Base-by-base conservation (phyloP, 2,797 vertebrate genomes). In the Urocyon cinereoargenteus region DNA sequence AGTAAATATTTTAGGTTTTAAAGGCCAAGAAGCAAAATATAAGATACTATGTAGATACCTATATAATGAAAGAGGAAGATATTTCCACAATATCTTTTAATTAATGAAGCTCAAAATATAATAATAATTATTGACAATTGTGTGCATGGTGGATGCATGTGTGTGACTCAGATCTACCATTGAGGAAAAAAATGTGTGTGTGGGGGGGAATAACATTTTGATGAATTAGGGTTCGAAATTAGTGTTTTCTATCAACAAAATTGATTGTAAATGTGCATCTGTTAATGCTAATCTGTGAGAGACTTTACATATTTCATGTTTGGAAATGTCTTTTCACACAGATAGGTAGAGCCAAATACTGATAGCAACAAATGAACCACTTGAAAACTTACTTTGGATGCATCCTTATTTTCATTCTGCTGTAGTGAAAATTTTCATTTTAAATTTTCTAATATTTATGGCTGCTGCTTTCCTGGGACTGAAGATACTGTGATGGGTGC, bases 401-500 rank as follows among this genome's bases (percentile, higher is more conserved):
- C 4, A 31, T 22, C 1, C 5, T 92, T 18, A 59, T 88, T 81
- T 91, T 77, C 61, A 53, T 62, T 83, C 5, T 36, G 40, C 49
- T 62, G 21, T 88, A 14, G 36, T 64, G 28, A 72, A 57, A 84
- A 72, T 84, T n/a, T 53, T 34, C 22, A 34, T 53, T 82, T 86
- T 83, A 82, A 70, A 84, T 26, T 31, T 70, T 53, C 22, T 61
- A 66, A 49, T 88, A 94, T 70, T 88, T 55, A 88, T 49, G 22
- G 15, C 28, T 53, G 26, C 40, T 91, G 12, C 5, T 16, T 26
- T 59, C 36, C 24, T 75, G 19, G 6, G 7, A 26, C 81, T 90
- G 21, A 12, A 18, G 26, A 86, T 36, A 51, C 28, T 51, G 16
- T 70, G 61, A 22, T 49, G 6, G 15, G 2, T 62, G 15, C 28